Base-by-base conservation (phyloP, 2,888 invertebrate genomes). In the Oxytorus armatus region DNA sequence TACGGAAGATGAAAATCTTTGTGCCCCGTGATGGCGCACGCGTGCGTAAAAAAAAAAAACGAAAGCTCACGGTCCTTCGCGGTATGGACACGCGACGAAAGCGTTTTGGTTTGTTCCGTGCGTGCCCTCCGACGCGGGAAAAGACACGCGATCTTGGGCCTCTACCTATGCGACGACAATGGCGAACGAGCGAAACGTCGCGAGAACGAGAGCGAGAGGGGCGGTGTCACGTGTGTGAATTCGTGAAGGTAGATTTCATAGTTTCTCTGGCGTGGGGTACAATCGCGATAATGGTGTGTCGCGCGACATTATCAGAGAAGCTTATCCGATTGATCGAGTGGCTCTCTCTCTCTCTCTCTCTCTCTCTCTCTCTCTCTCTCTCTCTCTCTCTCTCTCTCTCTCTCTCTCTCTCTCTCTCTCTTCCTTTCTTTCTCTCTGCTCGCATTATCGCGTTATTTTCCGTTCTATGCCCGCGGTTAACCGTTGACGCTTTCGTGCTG, bases 311-410 rank as follows among this genome's bases (percentile, higher is more conserved):
- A 82, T 81, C 79, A 69, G 44, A 53, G 21, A 53, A 61, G 33
- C 68, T 83, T 77, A 79, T 81, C 77, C 77, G 74, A 81, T 82
- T 83, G 79, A 83, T 82, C 81, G 80, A 80, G 79, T n/a, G 73
- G 51, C 75, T 69, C 33, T 55, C 33, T 68, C 70, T 68, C n/a
- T 47, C 53, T 42, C 53, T 16, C 23, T 14, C 53, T 44, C 53
- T 42, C 53, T 73, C 25, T 23, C 55, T 16, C n/a, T n/a, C n/a
- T n/a, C n/a, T n/a, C n/a, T n/a, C n/a, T n/a, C n/a, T n/a, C n/a
- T 65, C 29, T 44, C 53, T 61, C 65, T 53, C 23, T 47, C 29
- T 3, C 18, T 39, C 47, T n/a, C 53, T 14, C 14, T 36, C 18
- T 68, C 29, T 14, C 36, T 70, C 42, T 29, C 63, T 70, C 55